These are phyloP conservation scores for Metaphire vulgaris DNA, from an alignment of 1,140 invertebrate species.

Conservation along the genomic window DNA sequence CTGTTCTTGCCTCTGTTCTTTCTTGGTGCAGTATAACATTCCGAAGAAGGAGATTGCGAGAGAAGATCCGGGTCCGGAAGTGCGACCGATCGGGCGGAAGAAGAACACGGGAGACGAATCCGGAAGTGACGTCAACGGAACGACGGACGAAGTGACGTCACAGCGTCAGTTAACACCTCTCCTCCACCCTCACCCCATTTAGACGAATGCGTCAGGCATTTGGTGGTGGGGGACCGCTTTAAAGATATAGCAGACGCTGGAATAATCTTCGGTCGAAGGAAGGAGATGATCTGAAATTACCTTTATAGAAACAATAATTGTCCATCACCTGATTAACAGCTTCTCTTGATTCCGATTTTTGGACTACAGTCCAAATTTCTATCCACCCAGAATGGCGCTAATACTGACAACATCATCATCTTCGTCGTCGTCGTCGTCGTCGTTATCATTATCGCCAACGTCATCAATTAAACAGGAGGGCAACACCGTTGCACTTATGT, in stretches of 20 bases:
- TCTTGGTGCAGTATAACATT: slow-evolving; percentile 82
- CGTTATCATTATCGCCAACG: too few species aligned
- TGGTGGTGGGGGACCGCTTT: too few species aligned
- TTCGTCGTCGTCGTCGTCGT: too few species aligned
- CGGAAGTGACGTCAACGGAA: too few species aligned
- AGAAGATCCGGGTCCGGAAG: slow-evolving; percentile 62
- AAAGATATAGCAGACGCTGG: too few species aligned
- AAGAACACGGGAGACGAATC: slow-evolving; percentile 92
- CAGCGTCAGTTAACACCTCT: background rate
- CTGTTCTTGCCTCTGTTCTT: background rate
- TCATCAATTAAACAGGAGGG: too few species aligned
- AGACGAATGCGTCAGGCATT: background rate
- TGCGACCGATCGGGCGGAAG: slow-evolving; percentile 69
- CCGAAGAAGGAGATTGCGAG: slow-evolving; percentile 69
- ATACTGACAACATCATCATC: too few species aligned
- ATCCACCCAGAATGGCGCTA: too few species aligned
- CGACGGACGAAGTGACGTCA: background rate
- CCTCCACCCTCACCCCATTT: background rate
- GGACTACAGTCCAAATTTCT: too few species aligned
- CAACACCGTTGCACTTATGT: too few species aligned
- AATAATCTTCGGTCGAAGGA: too few species aligned
- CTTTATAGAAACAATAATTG: background rate
- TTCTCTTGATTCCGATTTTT: too few species aligned
- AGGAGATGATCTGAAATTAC: background rate
- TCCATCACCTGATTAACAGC: background rate